Percentiles rank a stretch among this genome's conserved stretches.
These are phyloP conservation scores for Apoderus coryli DNA, from an alignment of 2,888 invertebrate genomes.

Conservation along the genomic window DNA sequence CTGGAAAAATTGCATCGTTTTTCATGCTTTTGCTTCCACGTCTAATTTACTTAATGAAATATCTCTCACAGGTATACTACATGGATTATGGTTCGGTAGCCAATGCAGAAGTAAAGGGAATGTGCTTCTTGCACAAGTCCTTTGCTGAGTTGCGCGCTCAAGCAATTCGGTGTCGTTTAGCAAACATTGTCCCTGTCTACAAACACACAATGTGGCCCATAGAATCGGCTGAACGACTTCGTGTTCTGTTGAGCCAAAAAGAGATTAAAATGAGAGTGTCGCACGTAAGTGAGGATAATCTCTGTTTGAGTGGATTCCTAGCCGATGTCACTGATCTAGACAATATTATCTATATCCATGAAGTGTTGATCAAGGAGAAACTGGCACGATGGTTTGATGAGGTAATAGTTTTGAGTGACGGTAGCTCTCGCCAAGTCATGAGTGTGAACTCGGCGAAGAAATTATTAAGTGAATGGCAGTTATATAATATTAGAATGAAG, in stretches of 20 bases:
- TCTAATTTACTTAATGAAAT: constrained; percentile 2
- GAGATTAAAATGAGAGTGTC: constrained; percentile 32
- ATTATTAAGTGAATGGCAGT: no score
- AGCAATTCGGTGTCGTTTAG: constrained; percentile 38
- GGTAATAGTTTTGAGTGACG: no score
- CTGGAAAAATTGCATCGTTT: no score
- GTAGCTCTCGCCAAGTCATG: no score
- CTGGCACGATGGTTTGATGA: constrained; percentile 30
- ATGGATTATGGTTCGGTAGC: constrained; percentile 44
- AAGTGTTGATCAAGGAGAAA: constrained; percentile 34
- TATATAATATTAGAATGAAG: no score
- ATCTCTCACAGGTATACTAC: constrained; percentile 35
- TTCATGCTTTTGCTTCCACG: constrained; percentile 1
- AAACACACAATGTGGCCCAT: constrained; percentile 32
- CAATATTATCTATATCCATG: constrained; percentile 36
- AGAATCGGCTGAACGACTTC: constrained; percentile 32
- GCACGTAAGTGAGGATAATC: constrained; percentile 20
- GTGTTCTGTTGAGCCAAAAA: constrained; percentile 28
- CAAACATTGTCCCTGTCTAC: constrained; percentile 32
- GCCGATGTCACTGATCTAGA: constrained; percentile 33
- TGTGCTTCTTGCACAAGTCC: constrained; percentile 30
- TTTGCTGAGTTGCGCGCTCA: constrained; percentile 37
- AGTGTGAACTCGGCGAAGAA: no score
- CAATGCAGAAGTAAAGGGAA: constrained; percentile 24
- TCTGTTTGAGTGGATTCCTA: constrained; percentile 23